A percentile compares a stretch with the other conserved stretches of the same genome.
phyloP scores from a whole-genome alignment of 2,113 vertebrate species.

The Naja naja region DNA sequence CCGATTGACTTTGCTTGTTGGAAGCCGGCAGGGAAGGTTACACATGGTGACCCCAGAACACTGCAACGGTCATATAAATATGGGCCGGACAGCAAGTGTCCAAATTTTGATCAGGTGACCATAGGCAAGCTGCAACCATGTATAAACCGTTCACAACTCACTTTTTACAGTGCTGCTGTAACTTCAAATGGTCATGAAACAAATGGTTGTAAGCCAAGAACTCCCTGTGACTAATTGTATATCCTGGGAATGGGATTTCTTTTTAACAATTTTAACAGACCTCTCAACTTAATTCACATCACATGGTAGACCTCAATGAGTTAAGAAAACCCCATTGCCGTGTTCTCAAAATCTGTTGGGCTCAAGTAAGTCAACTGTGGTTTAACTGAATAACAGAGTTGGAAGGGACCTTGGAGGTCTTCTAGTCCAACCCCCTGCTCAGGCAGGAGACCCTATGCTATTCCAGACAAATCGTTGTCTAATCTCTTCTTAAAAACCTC shows the following conservation, averaged over 20 bases:
- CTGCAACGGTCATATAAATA: neutral
- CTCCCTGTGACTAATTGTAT: neutral
- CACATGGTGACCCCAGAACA: neutral
- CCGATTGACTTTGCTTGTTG: neutral
- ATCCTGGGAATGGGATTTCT: neutral
- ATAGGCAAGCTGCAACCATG: neutral
- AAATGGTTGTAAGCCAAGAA: neutral
- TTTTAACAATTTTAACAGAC: neutral
- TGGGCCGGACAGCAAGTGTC: neutral
- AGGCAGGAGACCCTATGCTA: neutral
- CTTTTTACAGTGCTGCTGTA: neutral
- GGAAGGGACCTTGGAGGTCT: neutral
- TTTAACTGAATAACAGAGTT: neutral
- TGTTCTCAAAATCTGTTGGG: neutral
- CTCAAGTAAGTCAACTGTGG: neutral
- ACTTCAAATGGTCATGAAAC: neutral
- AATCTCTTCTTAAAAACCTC: neutral
- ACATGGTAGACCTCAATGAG: neutral
- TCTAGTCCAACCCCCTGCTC: neutral
- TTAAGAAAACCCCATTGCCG: neutral
- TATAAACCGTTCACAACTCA: neutral
- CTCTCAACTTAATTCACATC: neutral
- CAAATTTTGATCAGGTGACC: neutral
- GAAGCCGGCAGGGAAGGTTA: fast-evolving
- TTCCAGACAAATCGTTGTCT: too few relatives aligned